Evolutionary conservation across 2,113 vertebrate genomes (phyloP), one percentile per base, ranked within the genome.

Genomic region (Ancistrus triradiatus): DNA sequence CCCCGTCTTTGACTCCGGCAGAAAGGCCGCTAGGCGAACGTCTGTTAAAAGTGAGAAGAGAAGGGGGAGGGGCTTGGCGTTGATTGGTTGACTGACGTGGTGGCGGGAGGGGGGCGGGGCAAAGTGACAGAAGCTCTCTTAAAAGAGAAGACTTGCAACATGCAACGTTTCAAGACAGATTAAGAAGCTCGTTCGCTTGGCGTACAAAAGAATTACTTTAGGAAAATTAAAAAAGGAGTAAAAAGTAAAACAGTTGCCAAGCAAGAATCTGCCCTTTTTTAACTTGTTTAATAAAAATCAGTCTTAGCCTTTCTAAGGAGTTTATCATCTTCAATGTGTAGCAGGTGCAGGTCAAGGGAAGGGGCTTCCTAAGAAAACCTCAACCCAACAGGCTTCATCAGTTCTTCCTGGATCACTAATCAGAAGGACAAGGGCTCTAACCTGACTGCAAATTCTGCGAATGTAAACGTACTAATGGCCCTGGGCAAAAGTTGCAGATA

Each of bases 21-120:
- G 70, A 64, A 53, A 68, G 70, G 56, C 44, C 70, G 17, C 70
- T 73, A 73, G 70, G 70, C 60, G 71, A 73, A 68, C 58, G 71
- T 68, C 65, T 73, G 66, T 69, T 57, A 74, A 74, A 59, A 8
- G 31, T 48, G 43, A 63, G 53, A 59, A 52, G 13, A 13, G 60
- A 49, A 70, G 61, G 62, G 42, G 70, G 47, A 46, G 61, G 68
- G 59, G 64, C 64, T 63, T 60, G 60, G 77, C 75, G 48, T 76
- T 74, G 60, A 46, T 69, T 69, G 61, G 64, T 56, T 44, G 63
- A 70, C 38, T 73, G 70, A 75, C 75, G 78, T 46, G 66, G 62
- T 62, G 76, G 73, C 80, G 66, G 63, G 77, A 46, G 49, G 63
- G 67, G 66, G 73, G 76, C 40, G 53, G 53, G 68, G 67, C 50